Evolutionary conservation across 2,797 vertebrate genomes (phyloP).

Genomic region (Ispidina lecontei): DNA sequence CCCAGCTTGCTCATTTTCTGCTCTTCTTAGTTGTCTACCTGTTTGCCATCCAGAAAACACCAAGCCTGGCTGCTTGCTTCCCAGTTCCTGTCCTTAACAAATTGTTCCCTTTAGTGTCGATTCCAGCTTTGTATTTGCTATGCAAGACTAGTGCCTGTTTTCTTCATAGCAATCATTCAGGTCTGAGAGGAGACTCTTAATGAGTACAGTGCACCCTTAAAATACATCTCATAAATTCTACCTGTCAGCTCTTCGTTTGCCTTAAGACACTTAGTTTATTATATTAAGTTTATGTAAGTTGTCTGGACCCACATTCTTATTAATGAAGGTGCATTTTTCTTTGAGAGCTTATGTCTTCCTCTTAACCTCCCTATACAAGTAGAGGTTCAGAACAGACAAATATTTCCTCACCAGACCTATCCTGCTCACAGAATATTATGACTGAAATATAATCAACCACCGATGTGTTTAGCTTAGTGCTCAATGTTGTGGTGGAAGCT

Average conservation of each 20-base stretch:
- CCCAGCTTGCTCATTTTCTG: background rate
- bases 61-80: background rate
- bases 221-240: background rate
- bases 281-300: slow-evolving; percentile 10
- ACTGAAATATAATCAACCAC: slow-evolving; percentile 19
- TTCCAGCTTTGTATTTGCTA: background rate
- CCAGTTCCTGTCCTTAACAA: background rate
- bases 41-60: background rate
- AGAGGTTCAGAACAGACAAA: background rate
- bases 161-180: background rate
- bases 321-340: slow-evolving; percentile 16
- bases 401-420: background rate
- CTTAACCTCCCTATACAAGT: background rate
- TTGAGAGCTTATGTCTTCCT: background rate
- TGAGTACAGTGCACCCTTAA: background rate
- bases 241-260: slow-evolving; percentile 26
- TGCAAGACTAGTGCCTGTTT: background rate
- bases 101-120: background rate
- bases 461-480: background rate
- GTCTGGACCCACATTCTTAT: background rate
- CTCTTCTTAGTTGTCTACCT: background rate
- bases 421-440: slow-evolving; percentile 2
- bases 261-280: slow-evolving; percentile 7
- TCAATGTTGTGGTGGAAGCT: background rate
- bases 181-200: background rate